Base-by-base conservation (phyloP, 2,888 invertebrate species). In the Oxyteleia sp. region DNA sequence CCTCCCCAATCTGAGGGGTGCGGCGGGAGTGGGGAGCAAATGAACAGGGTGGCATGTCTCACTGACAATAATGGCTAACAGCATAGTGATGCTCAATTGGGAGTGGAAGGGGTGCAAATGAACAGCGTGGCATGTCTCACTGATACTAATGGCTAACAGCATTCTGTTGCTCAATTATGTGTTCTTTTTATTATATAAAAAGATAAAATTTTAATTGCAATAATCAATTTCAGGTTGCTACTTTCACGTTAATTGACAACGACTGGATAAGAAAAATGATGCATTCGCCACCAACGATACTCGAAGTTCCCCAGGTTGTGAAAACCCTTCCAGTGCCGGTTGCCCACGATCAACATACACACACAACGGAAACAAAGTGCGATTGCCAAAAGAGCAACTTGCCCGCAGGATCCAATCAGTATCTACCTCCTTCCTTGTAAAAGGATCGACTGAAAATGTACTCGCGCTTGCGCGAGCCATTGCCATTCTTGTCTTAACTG, bases 221-320 rank as follows among this genome's bases (percentile, higher is more conserved):
- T 8, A 0, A 18, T 18, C 0, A 45, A 57, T 84, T 66, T 29
- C 71, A 93, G 93, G 90, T 93, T 4, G 91, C 92, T 16, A 89
- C 92, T 10, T 93, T 93, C 57, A 85, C 92, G 2, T 74, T 86
- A 1, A 85, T 93, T 35, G 92, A 92, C 38, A 75, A 85, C 53
- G 35, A 79, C 11, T 93, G 93, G 93, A 68, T 93, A 1, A 85
- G 88, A 68, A 49, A 84, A 53, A 85, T 85, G 75, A 78, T 89
- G 23, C 47, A 61, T 0, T 47, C 85, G 1, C 85, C 85, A n/a
- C 66, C 84, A 15, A 51, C 59, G 13, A 32, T 63, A 2, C 18
- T 78, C 0, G 51, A 51, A 11, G 68, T 68, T 26, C 82, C 76
- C 0, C 15, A 68, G 61, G 43, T 51, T 29, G 13, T 74, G 2